These are phyloP conservation scores for Marcusenius ussheri DNA, from an alignment of 2,113 vertebrate genomes.

Conservation along the genomic window DNA sequence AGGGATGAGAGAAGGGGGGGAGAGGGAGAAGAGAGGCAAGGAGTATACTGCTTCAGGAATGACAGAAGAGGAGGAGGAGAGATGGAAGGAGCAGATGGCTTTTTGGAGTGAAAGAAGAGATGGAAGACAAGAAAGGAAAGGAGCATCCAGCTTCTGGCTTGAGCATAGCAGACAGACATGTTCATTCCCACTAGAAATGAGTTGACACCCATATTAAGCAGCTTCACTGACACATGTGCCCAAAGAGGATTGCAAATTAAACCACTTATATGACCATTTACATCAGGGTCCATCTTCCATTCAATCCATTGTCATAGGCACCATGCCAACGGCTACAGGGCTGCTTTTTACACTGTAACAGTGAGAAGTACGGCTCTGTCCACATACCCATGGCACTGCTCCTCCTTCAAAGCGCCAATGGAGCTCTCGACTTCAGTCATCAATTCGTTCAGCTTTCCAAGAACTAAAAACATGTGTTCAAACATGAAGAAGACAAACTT, in stretches of 20 bases:
- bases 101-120: background rate
- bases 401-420: constrained; percentile 74
- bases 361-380: background rate
- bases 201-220: background rate
- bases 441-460: constrained; percentile 77
- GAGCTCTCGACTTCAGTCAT: constrained; percentile 82
- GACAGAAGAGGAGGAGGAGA: background rate
- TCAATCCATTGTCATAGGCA: background rate
- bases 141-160: background rate
- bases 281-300: background rate
- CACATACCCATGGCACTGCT: constrained; percentile 71
- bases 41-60: background rate
- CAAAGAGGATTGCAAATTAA: background rate
- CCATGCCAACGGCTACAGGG: background rate
- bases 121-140: background rate
- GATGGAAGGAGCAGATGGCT: background rate
- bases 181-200: background rate
- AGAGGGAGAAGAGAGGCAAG: background rate
- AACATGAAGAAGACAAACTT: background rate
- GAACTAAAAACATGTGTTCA: constrained; percentile 56
- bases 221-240: background rate
- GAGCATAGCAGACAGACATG: background rate
- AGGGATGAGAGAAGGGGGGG: background rate
- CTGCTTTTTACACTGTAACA: background rate
- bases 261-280: background rate